A percentile compares a stretch with the other conserved stretches of the same genome.
phyloP scores from a whole-genome alignment of 2,797 vertebrate species.

The Urophycis tenuis region DNA sequence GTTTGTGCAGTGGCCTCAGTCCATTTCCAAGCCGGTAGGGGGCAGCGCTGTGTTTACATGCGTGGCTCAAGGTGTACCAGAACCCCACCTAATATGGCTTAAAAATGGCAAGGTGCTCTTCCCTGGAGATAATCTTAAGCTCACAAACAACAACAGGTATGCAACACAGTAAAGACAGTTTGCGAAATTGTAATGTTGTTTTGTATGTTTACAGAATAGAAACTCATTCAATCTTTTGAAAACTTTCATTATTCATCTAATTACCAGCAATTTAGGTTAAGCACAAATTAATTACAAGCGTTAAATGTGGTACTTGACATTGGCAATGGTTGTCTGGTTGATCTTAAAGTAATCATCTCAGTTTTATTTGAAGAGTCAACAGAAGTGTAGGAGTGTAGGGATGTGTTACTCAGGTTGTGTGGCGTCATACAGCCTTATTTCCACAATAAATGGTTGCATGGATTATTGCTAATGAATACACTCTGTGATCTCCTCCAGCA shows the following conservation, averaged over 20 bases:
- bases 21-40: conserved; percentile 69
- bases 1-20: conserved; percentile 78
- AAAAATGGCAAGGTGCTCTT: conserved; percentile 74
- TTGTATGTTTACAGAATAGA: neutral
- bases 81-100: conserved; percentile 73
- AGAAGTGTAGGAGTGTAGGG: neutral
- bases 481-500: conserved; percentile 49
- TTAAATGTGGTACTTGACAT: neutral
- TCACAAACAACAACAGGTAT: conserved; percentile 75
- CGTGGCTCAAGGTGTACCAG: conserved; percentile 69
- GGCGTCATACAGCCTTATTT: too few species aligned
- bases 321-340: neutral
- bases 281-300: neutral
- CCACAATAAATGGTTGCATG: too few species aligned
- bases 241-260: neutral
- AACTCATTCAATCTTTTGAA: neutral
- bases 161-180: neutral
- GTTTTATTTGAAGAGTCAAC: neutral
- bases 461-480: neutral
- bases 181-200: neutral
- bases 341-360: neutral
- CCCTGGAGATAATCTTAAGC: conserved; percentile 63
- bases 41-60: conserved; percentile 73
- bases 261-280: neutral
- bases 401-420: neutral